These are phyloP conservation scores for Scaptodrosophila lebanonensis DNA, from an alignment of 1,140 invertebrate species.

Conservation along the genomic window DNA sequence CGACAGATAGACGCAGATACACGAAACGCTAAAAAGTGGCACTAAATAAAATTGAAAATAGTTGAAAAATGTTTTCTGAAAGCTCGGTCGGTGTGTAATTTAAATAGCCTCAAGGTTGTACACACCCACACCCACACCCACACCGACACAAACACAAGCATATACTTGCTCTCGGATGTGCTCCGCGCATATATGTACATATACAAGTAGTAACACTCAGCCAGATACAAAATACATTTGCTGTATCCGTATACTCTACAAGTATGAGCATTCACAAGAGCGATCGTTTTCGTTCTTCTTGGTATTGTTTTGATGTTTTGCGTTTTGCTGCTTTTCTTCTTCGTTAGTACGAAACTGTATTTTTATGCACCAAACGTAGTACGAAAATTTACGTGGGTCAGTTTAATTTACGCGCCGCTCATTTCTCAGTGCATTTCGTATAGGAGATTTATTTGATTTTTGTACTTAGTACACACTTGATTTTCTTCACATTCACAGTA, in stretches of 20 bases:
- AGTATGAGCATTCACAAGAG: no score
- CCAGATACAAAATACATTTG: conserved; percentile 36
- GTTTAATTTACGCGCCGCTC: conserved; percentile 65
- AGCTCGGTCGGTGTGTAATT: conserved; percentile 67
- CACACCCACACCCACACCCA: conserved; percentile 15
- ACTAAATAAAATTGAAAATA: conserved; percentile 73
- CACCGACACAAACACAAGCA: background rate
- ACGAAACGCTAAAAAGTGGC: conserved; percentile 57
- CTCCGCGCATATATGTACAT: conserved; percentile 60
- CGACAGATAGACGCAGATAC: conserved; percentile 2
- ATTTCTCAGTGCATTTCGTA: conserved; percentile 36
- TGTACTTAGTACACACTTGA: conserved; percentile 17
- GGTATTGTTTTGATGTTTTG: conserved; percentile 15
- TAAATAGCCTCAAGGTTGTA: conserved; percentile 75
- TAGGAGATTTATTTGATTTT: conserved; percentile 56
- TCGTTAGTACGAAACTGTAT: conserved; percentile 20
- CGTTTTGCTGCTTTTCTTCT: background rate
- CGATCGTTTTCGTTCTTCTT: background rate
- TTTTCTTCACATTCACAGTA: no score
- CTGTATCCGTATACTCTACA: background rate
- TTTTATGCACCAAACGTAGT: conserved; percentile 65
- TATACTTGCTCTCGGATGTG: conserved; percentile 32
- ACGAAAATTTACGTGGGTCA: conserved; percentile 68
- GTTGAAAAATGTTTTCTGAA: conserved; percentile 56
- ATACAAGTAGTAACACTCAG: conserved; percentile 55